Evolutionary conservation across 2,113 vertebrate species (phyloP), one percentile per base, ranked within the genome.

Genomic region (Sinocyclocheilus anophthalmus): DNA sequence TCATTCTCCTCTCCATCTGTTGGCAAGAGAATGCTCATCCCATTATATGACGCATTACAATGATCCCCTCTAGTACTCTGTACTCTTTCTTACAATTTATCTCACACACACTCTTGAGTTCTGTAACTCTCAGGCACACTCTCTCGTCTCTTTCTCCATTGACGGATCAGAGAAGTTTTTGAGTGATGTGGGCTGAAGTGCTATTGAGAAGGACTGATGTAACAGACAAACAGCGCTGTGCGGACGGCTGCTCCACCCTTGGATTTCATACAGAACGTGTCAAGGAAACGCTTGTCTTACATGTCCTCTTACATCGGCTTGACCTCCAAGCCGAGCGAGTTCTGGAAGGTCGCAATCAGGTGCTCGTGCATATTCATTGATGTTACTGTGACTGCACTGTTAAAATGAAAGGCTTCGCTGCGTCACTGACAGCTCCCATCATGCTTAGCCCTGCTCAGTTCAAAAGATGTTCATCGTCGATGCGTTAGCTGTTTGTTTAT

Each of bases 351-450:
- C 59, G n/a, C n/a, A 65, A 65, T 48, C 65, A 81, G 37, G 37
- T 16, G 8, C 39, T 65, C 4, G 5, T 81, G 59, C 37, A 81
- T 81, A 65, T 81, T 48, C 59, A 65, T 26, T 18, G 33, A 18
- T 65, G 14, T 77, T 55, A 33, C 48, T 12, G 24, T 81, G 39
- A 48, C n/a, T 26, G 59, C 39, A 2, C 39, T 20, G 12, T 48
- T 81, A 67, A 81, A 81, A 77, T 33, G 26, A 48, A 81, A 65
- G 37, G n/a, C 37, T 63, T n/a, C 22, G 10, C 5, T 69, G 24
- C 1, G 9, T 82, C 45, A 82, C 81, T 82, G 81, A 70, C 81
- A 82, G 63, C 63, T 82, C 81, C 63, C 63, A 70, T 82, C 45
- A 82, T 82, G 45, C 81, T 82, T 69, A 30, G 61, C 39, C 8